These are phyloP conservation scores for Drosophila eohydei DNA, from an alignment of 2,888 invertebrate genomes.

Conservation along the genomic window DNA sequence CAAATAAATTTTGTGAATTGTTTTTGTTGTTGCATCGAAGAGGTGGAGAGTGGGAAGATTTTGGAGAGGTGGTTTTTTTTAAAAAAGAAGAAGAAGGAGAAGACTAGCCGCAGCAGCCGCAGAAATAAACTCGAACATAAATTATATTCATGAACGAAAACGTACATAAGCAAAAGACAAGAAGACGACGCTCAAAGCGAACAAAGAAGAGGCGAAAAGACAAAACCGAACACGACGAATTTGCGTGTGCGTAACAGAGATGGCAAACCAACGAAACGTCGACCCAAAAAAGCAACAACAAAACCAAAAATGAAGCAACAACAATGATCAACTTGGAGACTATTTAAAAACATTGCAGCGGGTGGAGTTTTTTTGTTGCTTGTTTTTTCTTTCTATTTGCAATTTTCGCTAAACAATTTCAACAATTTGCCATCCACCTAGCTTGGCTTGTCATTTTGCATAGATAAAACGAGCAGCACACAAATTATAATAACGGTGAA, in stretches of 20 bases:
- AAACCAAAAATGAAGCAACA: conserved; percentile 34
- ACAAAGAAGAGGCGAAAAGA: conserved; percentile 69
- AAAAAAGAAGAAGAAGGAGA: conserved; percentile 17
- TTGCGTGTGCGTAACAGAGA: conserved; percentile 70
- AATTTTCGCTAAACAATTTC: conserved; percentile 54
- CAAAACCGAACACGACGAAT: conserved; percentile 38
- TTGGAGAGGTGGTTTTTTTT: conserved; percentile 20
- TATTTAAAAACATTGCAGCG: conserved; percentile 55
- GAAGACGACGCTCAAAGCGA: conserved; percentile 60
- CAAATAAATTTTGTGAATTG: conserved; percentile 29
- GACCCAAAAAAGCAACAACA: conserved; percentile 53
- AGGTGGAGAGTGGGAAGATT: conserved; percentile 31
- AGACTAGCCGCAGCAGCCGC: conserved; percentile 44
- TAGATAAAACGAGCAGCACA: conserved; percentile 57
- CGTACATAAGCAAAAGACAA: conserved; percentile 62
- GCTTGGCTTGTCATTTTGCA: conserved; percentile 63
- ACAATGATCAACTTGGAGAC: conserved; percentile 32
- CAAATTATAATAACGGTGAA: conserved; percentile 72
- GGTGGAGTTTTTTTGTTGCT: conserved; percentile 48
- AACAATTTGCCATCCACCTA: conserved; percentile 61
- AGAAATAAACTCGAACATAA: conserved; percentile 69
- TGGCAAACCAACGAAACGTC: conserved; percentile 57
- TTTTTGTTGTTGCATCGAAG: conserved; percentile 42
- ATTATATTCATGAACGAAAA: conserved; percentile 74
- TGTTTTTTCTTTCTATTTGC: conserved; percentile 46